A percentile compares a stretch with the other conserved stretches of the same genome.
phyloP scores from a whole-genome alignment of 2,888 invertebrate genomes.

The Opisthograptis luteolata region DNA sequence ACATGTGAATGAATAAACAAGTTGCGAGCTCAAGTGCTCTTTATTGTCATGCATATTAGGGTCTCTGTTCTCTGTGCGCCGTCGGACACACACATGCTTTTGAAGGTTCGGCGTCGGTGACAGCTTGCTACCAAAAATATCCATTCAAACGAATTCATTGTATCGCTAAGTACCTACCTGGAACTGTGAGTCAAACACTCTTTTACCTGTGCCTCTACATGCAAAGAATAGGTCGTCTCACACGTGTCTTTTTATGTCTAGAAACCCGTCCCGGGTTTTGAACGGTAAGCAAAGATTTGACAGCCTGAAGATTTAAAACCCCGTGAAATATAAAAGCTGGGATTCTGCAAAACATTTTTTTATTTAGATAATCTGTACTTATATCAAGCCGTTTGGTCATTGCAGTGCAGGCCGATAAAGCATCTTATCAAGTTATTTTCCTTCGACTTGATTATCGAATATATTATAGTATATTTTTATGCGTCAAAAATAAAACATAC shows the following conservation, averaged over 20 bases:
- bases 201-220: conserved; percentile 31
- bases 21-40: conserved; percentile 53
- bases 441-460: no score
- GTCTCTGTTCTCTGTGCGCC: conserved; percentile 25
- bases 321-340: no score
- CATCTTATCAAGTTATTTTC: no score
- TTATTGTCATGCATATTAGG: conserved; percentile 55
- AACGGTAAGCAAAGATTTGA: no score
- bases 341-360: no score
- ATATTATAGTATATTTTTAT: no score
- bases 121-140: conserved; percentile 39
- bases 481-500: no score
- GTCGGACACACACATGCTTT: conserved; percentile 15
- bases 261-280: no score
- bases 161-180: conserved; percentile 32
- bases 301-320: no score
- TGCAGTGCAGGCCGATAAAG: no score
- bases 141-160: conserved; percentile 33
- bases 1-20: conserved; percentile 58
- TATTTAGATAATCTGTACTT: no score
- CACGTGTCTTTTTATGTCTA: conserved; percentile 10
- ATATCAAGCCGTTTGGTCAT: no score
- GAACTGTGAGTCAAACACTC: conserved; percentile 29
- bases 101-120: conserved; percentile 29
- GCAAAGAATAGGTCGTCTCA: conserved; percentile 11